phyloP scores from a whole-genome alignment of 2,113 vertebrate genomes.

The Alethe diademata region DNA sequence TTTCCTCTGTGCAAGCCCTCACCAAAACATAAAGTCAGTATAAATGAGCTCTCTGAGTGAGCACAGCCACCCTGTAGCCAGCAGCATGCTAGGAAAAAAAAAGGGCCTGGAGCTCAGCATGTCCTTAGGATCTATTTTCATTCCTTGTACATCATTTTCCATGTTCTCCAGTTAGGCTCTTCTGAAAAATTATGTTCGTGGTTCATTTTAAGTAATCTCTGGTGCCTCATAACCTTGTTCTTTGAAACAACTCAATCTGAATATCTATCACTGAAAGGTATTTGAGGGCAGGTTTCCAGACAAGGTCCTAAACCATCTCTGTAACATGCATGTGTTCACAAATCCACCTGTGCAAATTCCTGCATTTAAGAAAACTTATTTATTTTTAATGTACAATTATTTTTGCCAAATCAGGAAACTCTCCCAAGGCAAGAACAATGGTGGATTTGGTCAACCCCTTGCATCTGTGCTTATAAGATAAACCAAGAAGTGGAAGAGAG shows the following conservation, averaged over 20 bases:
- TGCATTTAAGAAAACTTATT: not conserved
- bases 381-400: not conserved
- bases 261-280: not conserved
- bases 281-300: not conserved
- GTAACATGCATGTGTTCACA: not conserved
- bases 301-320: not conserved
- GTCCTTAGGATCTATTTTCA: not conserved
- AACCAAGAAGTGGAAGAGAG: not conserved
- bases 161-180: not conserved
- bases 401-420: not conserved
- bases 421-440: not conserved
- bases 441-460: not conserved
- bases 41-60: not conserved
- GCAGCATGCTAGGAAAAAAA: rapidly evolving
- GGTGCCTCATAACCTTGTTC: not conserved
- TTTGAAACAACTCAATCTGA: not conserved
- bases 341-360: not conserved
- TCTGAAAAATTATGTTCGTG: not conserved
- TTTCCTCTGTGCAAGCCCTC: not conserved
- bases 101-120: rapidly evolving
- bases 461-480: not conserved
- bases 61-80: rapidly evolving
- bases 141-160: not conserved
- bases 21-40: not conserved
- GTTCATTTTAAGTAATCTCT: not conserved